Base-by-base conservation (phyloP, 1,140 invertebrate species). In the Drosophila oshimai region DNA sequence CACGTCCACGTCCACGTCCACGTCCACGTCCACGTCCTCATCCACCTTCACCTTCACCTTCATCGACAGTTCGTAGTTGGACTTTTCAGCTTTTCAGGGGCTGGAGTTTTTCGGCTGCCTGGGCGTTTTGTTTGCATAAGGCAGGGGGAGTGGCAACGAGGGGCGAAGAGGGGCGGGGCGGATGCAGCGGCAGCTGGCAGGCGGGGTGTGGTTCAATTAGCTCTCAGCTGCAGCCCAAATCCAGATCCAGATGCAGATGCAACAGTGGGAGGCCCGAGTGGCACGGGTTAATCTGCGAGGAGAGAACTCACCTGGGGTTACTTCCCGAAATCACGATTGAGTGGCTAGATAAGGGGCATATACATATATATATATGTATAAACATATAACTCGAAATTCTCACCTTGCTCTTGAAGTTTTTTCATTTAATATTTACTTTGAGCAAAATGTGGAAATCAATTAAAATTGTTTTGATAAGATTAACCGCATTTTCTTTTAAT, bases 161-260 rank as follows among this genome's bases (percentile, higher is more conserved):
- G 4, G 12, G 15, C 12, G 34, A n/a, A 2, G 47, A 4, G 33
- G 46, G 6, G 42, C 24, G 33, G 49, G n/a, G 22, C n/a, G 17
- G 51, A n/a, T n/a, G n/a, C n/a, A n/a, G n/a, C n/a, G 26, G 36
- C 37, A n/a, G n/a, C n/a, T n/a, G 29, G 20, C 4, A 10, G 26
- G 64, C 34, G 55, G 45, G 76, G 71, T 62, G 75, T 80, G 75
- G 62, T 74, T 62, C 75, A 78, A 78, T 78, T 80, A 78, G 68
- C 44, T 60, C 54, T 57, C 53, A 22, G 24, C 64, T 51, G 37
- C 45, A 57, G 51, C 29, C 28, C 26, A 46, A 9, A 37, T n/a
- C n/a, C n/a, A n/a, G n/a, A n/a, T n/a, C n/a, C n/a, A n/a, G 18
- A 37, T 20, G n/a, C 18, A 42, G 45, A 68, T 55, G 70, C 70